These are phyloP conservation scores for Masnerella sp. DNA, from an alignment of 2,888 invertebrate genomes.

Conservation along the genomic window DNA sequence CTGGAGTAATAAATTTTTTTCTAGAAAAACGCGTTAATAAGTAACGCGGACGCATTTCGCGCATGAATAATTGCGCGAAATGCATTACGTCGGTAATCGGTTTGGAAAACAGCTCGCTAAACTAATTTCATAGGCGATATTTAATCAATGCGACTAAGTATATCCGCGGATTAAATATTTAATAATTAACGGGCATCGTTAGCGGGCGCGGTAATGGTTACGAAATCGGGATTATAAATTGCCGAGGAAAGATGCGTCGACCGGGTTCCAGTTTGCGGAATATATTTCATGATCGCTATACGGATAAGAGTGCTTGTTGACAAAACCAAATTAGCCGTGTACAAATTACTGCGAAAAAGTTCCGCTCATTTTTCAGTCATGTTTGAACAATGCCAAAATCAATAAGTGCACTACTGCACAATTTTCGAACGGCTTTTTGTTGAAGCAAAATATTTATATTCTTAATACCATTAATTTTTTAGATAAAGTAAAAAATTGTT, in stretches of 20 bases:
- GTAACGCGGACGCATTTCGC: too few relatives aligned
- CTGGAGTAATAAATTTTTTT: too few relatives aligned
- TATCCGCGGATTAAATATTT: slow-evolving; percentile 21
- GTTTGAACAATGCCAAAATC: too few relatives aligned
- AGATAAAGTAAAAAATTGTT: too few relatives aligned
- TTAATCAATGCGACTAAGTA: slow-evolving; percentile 11
- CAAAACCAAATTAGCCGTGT: slow-evolving; percentile 36
- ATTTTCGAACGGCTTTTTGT: too few relatives aligned
- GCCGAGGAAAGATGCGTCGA: slow-evolving; percentile 26
- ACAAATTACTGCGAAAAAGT: too few relatives aligned
- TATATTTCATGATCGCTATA: slow-evolving; percentile 8
- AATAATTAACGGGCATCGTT: slow-evolving; percentile 21
- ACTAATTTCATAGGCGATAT: slow-evolving; percentile 16
- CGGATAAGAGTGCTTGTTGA: slow-evolving; percentile 26
- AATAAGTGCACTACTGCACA: too few relatives aligned
- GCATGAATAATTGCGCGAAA: slow-evolving; percentile 8
- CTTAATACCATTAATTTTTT: too few relatives aligned
- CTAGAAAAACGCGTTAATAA: too few relatives aligned
- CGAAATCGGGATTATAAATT: neutral
- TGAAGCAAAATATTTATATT: too few relatives aligned
- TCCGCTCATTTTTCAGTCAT: too few relatives aligned
- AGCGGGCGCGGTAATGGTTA: neutral
- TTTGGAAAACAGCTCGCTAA: slow-evolving; percentile 10
- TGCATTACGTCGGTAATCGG: slow-evolving; percentile 22
- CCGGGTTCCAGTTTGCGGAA: slow-evolving; percentile 10